A percentile compares a stretch with the other conserved stretches of the same genome.
These are phyloP conservation scores for Dermatemys mawii DNA, from an alignment of 2,113 vertebrate species.

Conservation along the genomic window DNA sequence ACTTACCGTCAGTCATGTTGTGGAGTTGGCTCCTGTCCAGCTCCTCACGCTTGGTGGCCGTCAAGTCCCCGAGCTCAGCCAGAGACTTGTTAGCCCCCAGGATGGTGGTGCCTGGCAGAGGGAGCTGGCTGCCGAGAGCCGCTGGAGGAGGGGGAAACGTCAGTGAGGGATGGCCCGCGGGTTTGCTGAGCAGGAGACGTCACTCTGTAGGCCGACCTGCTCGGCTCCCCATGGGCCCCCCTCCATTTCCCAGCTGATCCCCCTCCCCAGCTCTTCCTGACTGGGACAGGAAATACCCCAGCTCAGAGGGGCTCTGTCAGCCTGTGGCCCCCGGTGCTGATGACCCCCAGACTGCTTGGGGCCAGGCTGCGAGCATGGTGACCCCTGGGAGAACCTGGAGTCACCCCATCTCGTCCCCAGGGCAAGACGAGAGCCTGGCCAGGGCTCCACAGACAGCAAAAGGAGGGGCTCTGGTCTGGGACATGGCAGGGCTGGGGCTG, in stretches of 20 bases:
- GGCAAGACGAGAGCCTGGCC: not conserved
- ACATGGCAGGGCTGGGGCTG: not conserved
- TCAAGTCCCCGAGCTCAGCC: not conserved
- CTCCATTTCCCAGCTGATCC: too few species aligned
- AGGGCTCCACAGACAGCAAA: not conserved
- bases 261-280: not conserved
- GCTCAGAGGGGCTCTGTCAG: not conserved
- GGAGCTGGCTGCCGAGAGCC: not conserved
- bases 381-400: not conserved
- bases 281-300: not conserved
- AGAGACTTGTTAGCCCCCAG: accelerated
- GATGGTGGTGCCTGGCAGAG: accelerated
- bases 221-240: not conserved
- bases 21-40: accelerated
- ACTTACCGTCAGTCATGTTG: constrained; percentile 15
- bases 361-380: not conserved
- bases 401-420: not conserved
- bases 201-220: not conserved
- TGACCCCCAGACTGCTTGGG: not conserved
- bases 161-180: accelerated
- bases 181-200: not conserved
- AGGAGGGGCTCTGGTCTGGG: not conserved
- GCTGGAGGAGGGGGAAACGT: not conserved
- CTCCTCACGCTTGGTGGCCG: accelerated
- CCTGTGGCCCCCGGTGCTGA: not conserved